Percentiles rank a stretch among this genome's conserved stretches.
Evolutionary conservation across 2,113 vertebrate genomes (phyloP).

Genomic region (Epinephelus cyanopodus): DNA sequence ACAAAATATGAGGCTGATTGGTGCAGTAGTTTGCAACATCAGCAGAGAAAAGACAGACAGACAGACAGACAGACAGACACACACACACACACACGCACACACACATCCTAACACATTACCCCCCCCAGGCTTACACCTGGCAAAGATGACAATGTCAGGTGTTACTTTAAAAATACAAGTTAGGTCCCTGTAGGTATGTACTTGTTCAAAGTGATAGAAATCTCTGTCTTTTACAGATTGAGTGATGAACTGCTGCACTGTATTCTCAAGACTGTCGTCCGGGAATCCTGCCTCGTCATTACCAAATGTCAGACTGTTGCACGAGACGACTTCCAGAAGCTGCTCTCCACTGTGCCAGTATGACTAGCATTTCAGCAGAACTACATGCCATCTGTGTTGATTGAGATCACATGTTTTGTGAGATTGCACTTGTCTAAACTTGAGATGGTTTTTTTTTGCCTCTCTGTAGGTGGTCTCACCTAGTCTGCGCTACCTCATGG

Average conservation of each 20-base stretch:
- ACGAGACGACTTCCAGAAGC: constrained; percentile 98
- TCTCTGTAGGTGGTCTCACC: constrained; percentile 94
- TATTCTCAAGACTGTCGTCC: constrained; percentile 98
- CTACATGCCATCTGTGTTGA: constrained; percentile 20
- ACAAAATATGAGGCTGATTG: too few relatives aligned
- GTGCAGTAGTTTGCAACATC: too few relatives aligned
- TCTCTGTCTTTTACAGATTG: constrained; percentile 83
- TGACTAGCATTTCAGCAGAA: constrained; percentile 65
- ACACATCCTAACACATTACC: too few relatives aligned
- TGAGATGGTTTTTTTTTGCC: constrained; percentile 63
- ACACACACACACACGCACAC: too few relatives aligned
- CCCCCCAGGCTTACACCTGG: too few relatives aligned
- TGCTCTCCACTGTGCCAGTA: constrained; percentile 98
- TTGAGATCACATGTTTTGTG: constrained; percentile 9
- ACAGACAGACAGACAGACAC: too few relatives aligned
- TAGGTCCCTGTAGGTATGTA: not conserved
- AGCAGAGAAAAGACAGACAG: too few relatives aligned
- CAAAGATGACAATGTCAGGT: not conserved
- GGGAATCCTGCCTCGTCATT: constrained; percentile 98
- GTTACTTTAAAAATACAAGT: not conserved
- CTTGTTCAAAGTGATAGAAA: not conserved
- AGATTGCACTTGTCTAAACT: constrained; percentile 2
- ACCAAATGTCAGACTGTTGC: constrained; percentile 99
- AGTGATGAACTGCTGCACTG: constrained; percentile 97
- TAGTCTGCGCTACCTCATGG: constrained; percentile 98